Conservation (phyloP, 2,797 vertebrate species). For the Otolemur crassicaudatus region DNA sequence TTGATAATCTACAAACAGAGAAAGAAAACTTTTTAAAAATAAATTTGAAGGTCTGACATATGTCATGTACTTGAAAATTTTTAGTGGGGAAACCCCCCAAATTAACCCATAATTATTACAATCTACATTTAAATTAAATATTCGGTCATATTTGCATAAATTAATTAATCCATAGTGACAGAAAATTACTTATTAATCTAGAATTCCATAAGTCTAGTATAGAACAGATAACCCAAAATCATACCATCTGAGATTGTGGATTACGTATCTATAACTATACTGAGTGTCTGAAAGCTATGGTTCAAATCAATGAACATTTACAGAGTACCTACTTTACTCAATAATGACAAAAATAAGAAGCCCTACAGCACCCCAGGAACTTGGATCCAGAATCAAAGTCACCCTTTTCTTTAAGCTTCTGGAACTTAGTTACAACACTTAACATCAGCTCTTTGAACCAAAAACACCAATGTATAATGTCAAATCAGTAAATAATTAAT, state of each 20-base stretch:
- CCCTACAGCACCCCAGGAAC: background rate
- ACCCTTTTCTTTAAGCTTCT: slow-evolving; percentile 15
- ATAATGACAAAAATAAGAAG: background rate
- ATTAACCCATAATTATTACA: background rate
- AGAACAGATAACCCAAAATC: background rate
- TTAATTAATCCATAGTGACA: background rate
- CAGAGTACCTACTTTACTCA: background rate
- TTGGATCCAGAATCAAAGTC: background rate
- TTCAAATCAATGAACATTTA: slow-evolving; percentile 19
- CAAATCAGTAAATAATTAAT: slow-evolving; percentile 48
- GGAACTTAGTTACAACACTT: slow-evolving; percentile 43
- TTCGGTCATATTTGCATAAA: background rate
- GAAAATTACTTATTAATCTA: background rate
- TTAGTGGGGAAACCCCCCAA: background rate
- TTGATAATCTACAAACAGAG: background rate
- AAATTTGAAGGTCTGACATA: background rate
- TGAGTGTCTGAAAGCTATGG: background rate
- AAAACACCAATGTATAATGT: slow-evolving; percentile 47
- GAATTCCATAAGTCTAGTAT: background rate
- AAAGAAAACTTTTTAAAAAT: background rate
- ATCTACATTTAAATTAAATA: background rate
- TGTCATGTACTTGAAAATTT: background rate
- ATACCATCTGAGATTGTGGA: background rate
- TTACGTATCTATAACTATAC: background rate
- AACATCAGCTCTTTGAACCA: slow-evolving; percentile 10